Base-by-base conservation (phyloP, 2,113 vertebrate species). In the Oncorhynchus mykiss region DNA sequence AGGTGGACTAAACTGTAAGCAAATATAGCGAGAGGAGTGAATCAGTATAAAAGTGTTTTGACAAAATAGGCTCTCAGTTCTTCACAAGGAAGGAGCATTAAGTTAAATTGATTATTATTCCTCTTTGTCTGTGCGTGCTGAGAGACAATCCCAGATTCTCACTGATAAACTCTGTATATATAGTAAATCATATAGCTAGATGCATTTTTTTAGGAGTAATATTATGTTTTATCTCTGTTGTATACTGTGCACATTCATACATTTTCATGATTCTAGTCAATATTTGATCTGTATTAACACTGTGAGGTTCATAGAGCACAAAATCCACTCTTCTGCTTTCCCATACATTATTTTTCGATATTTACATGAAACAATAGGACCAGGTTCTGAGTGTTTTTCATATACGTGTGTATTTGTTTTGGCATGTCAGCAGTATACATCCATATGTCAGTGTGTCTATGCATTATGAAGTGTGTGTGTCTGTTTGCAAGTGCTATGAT, bases 261-360 rank as follows among this genome's bases (percentile, higher is more conserved):
- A 88, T 91, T 88, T 87, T 82, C 78, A 90, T 74, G 75, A 57
- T 4, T 77, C 1, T 39, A 66, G 9, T 72, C 75, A 80, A 81
- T 77, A 82, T 86, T 81, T 88, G 73, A 84, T 82, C 80, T 84
- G 75, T 80, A 77, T 81, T 79, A 84, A 84, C 73, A 68, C 67
- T 39, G 72, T 39, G 71, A 67, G 29, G 22, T 73, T 20, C 49
- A 29, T 68, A 39, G 12, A 12, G 5, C 54, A 54, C 67, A 49
- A 57, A 71, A 67, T 62, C 22, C 74, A 12, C 39, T 22, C 18
- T 20, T 3, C n/a, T 20, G 5, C n/a, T 67, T 22, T 12, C 12
- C 65, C n/a, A 11, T 20, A 70, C 34, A 29, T 45, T 73, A n/a
- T 29, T 5, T 18, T 68, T 8, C 20, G 18, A 29, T n/a, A 39